A percentile compares a stretch with the other conserved stretches of the same genome.
Evolutionary conservation across 2,113 vertebrate species (phyloP).

Genomic region (Drymodes brunneopygia): DNA sequence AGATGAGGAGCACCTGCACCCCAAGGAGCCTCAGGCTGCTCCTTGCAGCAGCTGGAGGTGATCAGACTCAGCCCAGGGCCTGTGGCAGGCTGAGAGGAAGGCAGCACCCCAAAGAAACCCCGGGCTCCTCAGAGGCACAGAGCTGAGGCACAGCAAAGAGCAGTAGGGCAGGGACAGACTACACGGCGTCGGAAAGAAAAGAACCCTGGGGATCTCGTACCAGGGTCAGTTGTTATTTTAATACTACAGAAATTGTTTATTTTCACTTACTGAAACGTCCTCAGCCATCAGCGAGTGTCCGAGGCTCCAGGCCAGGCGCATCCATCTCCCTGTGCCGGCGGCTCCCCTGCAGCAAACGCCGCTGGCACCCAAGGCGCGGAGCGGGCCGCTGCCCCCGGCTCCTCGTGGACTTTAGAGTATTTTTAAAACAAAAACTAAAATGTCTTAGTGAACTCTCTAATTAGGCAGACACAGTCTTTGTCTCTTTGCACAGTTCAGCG

Average conservation of each 20-base stretch:
- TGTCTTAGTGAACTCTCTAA: not conserved
- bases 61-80: fast-evolving
- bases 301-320: not conserved
- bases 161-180: not conserved
- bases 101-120: fast-evolving
- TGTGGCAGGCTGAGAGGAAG: fast-evolving
- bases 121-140: not conserved
- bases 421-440: not conserved
- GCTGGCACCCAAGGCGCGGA: fast-evolving
- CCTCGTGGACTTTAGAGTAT: fast-evolving
- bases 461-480: not conserved
- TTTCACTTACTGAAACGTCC: not conserved
- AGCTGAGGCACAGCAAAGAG: not conserved
- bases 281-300: not conserved
- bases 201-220: not conserved
- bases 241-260: fast-evolving
- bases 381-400: not conserved
- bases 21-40: not conserved
- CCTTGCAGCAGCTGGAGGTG: not conserved
- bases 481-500: not conserved
- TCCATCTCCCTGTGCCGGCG: not conserved
- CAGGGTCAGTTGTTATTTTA: not conserved
- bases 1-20: not conserved
- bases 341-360: not conserved
- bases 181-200: not conserved